Evolutionary conservation across 2,888 invertebrate genomes (phyloP).

Genomic region (Sinohyriopsis cumingii): DNA sequence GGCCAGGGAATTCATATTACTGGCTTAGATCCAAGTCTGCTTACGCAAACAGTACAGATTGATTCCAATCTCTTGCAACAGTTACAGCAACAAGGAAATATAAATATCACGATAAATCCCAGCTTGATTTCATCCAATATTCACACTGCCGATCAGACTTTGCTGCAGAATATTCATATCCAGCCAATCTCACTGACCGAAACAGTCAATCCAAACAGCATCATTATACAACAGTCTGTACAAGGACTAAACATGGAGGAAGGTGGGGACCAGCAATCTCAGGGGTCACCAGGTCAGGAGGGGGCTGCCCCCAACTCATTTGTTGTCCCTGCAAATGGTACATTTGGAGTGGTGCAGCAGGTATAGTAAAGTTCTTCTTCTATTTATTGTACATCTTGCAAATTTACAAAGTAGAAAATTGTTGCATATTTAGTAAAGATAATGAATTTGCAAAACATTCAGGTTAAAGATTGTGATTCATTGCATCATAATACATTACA

Average conservation of each 20-base stretch:
- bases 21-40: slow-evolving; percentile 69
- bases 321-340: slow-evolving; percentile 27
- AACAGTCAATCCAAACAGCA: slow-evolving; percentile 55
- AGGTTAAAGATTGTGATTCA: too few species aligned
- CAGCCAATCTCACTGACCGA: slow-evolving; percentile 50
- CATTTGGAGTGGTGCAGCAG: slow-evolving; percentile 33
- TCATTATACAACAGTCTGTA: slow-evolving; percentile 64
- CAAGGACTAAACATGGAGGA: slow-evolving; percentile 30
- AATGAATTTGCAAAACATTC: too few species aligned
- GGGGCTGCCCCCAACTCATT: slow-evolving; percentile 5
- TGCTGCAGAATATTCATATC: slow-evolving; percentile 56
- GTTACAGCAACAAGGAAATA: slow-evolving; percentile 70
- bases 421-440: too few species aligned
- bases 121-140: slow-evolving; percentile 34
- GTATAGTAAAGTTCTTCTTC: neutral
- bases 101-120: slow-evolving; percentile 69
- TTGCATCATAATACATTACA: too few species aligned
- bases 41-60: slow-evolving; percentile 72
- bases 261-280: slow-evolving; percentile 18
- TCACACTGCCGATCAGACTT: slow-evolving; percentile 46
- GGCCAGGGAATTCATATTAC: slow-evolving; percentile 71
- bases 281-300: slow-evolving; percentile 22
- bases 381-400: too few species aligned
- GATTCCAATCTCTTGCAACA: slow-evolving; percentile 74
- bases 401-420: too few species aligned